These are phyloP conservation scores for Colius striatus DNA, from an alignment of 2,113 vertebrate genomes.

Conservation along the genomic window DNA sequence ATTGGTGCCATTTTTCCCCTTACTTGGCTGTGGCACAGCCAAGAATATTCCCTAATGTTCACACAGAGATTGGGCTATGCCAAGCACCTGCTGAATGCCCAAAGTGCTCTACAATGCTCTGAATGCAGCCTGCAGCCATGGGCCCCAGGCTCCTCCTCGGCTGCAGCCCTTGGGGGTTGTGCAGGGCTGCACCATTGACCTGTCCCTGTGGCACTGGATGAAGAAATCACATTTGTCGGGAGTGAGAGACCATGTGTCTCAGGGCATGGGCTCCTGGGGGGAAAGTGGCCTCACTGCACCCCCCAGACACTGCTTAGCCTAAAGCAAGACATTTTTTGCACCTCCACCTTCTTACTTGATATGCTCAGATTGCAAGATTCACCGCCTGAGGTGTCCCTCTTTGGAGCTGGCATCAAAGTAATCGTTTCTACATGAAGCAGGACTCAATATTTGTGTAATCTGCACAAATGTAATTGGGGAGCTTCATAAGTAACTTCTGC, in stretches of 20 bases:
- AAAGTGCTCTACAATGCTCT: neutral
- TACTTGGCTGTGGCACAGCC: neutral
- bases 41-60: neutral
- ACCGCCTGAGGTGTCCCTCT: neutral
- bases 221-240: fast-evolving
- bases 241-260: neutral
- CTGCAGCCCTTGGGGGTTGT: neutral
- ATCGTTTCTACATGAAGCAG: neutral
- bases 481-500: neutral
- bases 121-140: neutral
- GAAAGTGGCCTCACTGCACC: neutral
- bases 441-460: neutral
- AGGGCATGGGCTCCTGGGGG: too few relatives aligned
- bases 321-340: neutral
- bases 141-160: neutral
- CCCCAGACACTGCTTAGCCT: neutral
- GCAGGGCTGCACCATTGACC: neutral
- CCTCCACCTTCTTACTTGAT: neutral
- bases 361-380: neutral
- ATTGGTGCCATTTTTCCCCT: neutral
- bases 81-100: neutral
- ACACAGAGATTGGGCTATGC: neutral
- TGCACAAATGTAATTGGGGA: neutral
- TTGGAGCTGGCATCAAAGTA: neutral
- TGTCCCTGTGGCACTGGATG: fast-evolving